phyloP scores from a whole-genome alignment of 2,797 vertebrate genomes.

The Helicolenus hilgendorfi region DNA sequence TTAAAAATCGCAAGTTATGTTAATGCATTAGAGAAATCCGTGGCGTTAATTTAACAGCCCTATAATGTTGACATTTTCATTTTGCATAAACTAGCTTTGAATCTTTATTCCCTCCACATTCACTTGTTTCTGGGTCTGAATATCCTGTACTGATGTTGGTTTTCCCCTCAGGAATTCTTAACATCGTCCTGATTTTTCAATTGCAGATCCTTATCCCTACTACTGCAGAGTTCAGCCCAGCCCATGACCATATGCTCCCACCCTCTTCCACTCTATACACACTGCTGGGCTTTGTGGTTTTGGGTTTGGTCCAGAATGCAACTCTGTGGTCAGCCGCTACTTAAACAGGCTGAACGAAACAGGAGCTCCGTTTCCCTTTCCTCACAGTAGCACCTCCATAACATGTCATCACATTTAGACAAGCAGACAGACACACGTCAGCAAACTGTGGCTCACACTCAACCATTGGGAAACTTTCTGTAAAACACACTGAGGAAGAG shows the following conservation, averaged over 20 bases:
- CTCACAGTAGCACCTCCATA: conserved; percentile 64
- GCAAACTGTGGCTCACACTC: conserved; percentile 31
- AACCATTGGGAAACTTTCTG: background rate
- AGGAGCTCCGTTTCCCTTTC: conserved; percentile 61
- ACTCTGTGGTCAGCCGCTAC: conserved; percentile 75
- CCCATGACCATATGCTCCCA: conserved; percentile 17
- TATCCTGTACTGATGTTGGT: conserved; percentile 6
- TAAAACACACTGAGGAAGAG: background rate
- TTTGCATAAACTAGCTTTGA: background rate
- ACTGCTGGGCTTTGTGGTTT: conserved; percentile 72
- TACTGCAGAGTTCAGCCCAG: conserved; percentile 26
- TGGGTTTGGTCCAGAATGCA: conserved; percentile 71
- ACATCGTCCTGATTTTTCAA: conserved; percentile 20
- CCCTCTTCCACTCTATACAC: conserved; percentile 42
- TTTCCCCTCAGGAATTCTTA: conserved; percentile 11
- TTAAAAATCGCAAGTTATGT: no score
- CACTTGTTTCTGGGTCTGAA: background rate
- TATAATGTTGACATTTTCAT: background rate
- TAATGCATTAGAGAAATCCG: fast-evolving
- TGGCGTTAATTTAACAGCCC: no score
- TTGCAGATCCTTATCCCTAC: conserved; percentile 30
- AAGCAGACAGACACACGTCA: conserved; percentile 44
- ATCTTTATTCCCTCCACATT: background rate
- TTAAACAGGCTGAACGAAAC: conserved; percentile 57
- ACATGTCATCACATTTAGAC: conserved; percentile 67